Evolutionary conservation across 2,113 vertebrate genomes (phyloP), one percentile per base, ranked within the genome.

Genomic region (Pampusana beccarii): DNA sequence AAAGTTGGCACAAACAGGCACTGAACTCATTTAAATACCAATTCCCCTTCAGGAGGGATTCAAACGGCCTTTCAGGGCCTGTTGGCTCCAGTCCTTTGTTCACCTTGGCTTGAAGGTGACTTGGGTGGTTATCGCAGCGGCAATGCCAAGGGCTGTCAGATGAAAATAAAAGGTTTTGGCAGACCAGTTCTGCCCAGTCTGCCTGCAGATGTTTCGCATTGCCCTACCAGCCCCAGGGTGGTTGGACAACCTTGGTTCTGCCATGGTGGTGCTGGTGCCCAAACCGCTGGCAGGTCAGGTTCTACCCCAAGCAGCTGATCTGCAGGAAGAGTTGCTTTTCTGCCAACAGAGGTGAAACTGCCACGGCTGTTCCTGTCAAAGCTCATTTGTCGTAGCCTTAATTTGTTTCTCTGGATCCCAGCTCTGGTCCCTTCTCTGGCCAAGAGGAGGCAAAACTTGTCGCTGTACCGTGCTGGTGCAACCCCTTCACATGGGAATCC

Each of bases 201-300:
- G 19, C 18, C 34, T 71, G 81, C 40, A 69, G 73, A 10, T 16
- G 23, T 62, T 88, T 72, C 70, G 7, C 24, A 9, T 40, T 72
- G 16, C 5, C 42, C 31, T 31, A 69, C 18, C 1, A 0, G 16
- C 29, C 54, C 50, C 0, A 0, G 26, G 16, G 12, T 0, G 1
- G 21, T 6, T 56, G 65, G 65, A 62, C 7, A 57, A 33, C 9
- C 5, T 46, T 51, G 51, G 21, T 58, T 24, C 58, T 50, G 23
- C 31, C 26, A 12, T 25, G 19, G 24, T 42, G 65, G 61, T 2
- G 0, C 6, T 38, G 31, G 19, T 58, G 50, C 29, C 31, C 80
- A 61, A 3, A 42, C 11, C 56, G 20, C 34, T 7, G 4, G 4
- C 13, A 38, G 18, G 44, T 25, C 85, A 33, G 38, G 33, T 74